These are phyloP conservation scores for Chaetura pelagica DNA, from an alignment of 2,113 vertebrate species.

Conservation along the genomic window DNA sequence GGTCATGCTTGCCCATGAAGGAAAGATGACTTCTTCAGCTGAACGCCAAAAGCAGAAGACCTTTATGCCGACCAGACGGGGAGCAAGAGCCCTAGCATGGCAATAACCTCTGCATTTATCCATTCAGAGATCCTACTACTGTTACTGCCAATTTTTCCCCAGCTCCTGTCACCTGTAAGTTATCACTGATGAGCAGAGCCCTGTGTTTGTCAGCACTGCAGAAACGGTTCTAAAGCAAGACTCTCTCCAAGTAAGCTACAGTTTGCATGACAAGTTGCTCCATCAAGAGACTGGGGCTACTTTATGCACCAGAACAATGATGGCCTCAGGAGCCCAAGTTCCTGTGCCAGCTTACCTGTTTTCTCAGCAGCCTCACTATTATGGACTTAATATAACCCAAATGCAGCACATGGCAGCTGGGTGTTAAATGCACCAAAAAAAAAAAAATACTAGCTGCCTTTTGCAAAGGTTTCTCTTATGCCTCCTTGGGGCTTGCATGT, in stretches of 20 bases:
- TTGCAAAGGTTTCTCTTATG: fast-evolving
- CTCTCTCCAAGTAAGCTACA: not conserved
- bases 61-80: not conserved
- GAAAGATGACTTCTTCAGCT: not conserved
- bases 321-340: not conserved
- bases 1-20: not conserved
- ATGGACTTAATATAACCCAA: not conserved
- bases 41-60: not conserved
- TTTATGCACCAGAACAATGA: fast-evolving
- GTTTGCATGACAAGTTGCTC: fast-evolving
- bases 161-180: not conserved
- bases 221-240: not conserved
- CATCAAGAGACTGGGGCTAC: fast-evolving
- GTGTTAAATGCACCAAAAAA: not conserved
- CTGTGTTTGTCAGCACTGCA: not conserved
- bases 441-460: not conserved
- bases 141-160: fast-evolving
- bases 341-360: fast-evolving
- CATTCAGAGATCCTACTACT: not conserved
- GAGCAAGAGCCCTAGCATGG: fast-evolving
- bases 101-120: fast-evolving
- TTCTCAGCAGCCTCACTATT: not conserved
- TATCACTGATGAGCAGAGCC: not conserved
- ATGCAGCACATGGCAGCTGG: fast-evolving
- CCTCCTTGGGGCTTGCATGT: fast-evolving